Percentiles rank a stretch among this genome's conserved stretches.
These are phyloP conservation scores for Aradophagus sp. DNA, from an alignment of 1,140 invertebrate species.

Conservation along the genomic window DNA sequence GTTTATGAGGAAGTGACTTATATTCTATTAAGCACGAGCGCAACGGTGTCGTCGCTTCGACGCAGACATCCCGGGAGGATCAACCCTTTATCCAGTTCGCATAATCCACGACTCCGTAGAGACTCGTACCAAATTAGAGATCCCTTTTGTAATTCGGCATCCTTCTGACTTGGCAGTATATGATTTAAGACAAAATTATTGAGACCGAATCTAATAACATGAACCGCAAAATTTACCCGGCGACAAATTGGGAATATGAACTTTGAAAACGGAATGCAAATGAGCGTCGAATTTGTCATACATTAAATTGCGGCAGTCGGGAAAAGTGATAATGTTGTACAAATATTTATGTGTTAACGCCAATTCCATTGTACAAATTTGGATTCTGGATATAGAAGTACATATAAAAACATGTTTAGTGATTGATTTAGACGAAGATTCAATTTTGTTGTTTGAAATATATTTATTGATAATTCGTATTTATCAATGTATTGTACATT, in stretches of 20 bases:
- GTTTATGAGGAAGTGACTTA: constrained; percentile 61
- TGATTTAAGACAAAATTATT: constrained; percentile 74
- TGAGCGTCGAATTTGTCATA: too few species aligned
- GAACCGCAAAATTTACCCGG: constrained; percentile 66
- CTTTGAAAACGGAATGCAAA: constrained; percentile 36
- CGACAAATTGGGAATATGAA: constrained; percentile 71
- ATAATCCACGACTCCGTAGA: constrained; percentile 74
- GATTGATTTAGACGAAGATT: too few species aligned
- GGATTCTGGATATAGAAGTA: too few species aligned
- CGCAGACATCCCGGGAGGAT: constrained; percentile 69
- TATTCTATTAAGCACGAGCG: constrained; percentile 69
- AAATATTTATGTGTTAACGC: too few species aligned
- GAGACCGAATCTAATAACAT: constrained; percentile 71
- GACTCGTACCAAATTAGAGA: constrained; percentile 72
- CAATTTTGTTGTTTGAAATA: too few species aligned
- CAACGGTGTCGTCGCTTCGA: constrained; percentile 70
- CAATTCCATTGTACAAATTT: too few species aligned
- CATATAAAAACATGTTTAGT: too few species aligned
- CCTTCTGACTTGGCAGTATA: constrained; percentile 53
- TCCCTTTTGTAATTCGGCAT: constrained; percentile 59
- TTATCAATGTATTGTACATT: too few species aligned
- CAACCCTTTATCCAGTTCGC: constrained; percentile 71
- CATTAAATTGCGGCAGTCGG: too few species aligned
- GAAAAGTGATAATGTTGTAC: too few species aligned
- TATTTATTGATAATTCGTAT: too few species aligned